A percentile compares a stretch with the other conserved stretches of the same genome.
phyloP scores from a whole-genome alignment of 2,888 invertebrate genomes.

The Gonocerus acuteangulatus region DNA sequence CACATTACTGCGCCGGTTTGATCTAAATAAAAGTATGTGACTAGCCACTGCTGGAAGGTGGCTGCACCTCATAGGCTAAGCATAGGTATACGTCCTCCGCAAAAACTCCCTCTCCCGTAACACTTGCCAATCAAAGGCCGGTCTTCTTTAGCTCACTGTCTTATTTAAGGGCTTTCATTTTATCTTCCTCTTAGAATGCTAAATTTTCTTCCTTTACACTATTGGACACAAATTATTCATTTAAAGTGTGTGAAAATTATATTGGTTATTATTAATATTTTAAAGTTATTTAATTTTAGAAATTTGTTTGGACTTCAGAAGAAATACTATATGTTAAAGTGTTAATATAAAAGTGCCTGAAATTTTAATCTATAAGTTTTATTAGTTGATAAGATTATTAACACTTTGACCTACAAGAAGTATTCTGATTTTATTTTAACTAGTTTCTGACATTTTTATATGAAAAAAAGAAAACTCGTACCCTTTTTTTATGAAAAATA shows the following conservation, averaged over 20 bases:
- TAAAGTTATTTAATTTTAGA: background rate
- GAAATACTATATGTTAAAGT: background rate
- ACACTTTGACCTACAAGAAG: slow-evolving; percentile 14
- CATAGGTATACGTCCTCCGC: no score
- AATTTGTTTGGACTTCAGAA: background rate
- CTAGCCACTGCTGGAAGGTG: no score
- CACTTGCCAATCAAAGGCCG: no score
- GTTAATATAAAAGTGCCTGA: slow-evolving; percentile 18
- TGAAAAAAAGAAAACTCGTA: no score
- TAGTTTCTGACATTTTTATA: background rate
- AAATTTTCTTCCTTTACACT: background rate
- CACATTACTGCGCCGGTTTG: no score
- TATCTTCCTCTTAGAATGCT: background rate
- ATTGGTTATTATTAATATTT: no score
- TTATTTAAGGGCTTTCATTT: background rate
- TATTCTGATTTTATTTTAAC: background rate
- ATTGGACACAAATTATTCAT: background rate
- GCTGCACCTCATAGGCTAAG: no score
- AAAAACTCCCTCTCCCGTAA: no score
- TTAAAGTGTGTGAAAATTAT: background rate
- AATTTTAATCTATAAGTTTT: slow-evolving; percentile 11
- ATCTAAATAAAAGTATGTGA: no score
- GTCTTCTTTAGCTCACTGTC: no score
- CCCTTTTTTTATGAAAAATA: no score
- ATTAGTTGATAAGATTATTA: slow-evolving; percentile 14